phyloP scores from a whole-genome alignment of 2,797 vertebrate genomes.

The Cirrhinus molitorella region DNA sequence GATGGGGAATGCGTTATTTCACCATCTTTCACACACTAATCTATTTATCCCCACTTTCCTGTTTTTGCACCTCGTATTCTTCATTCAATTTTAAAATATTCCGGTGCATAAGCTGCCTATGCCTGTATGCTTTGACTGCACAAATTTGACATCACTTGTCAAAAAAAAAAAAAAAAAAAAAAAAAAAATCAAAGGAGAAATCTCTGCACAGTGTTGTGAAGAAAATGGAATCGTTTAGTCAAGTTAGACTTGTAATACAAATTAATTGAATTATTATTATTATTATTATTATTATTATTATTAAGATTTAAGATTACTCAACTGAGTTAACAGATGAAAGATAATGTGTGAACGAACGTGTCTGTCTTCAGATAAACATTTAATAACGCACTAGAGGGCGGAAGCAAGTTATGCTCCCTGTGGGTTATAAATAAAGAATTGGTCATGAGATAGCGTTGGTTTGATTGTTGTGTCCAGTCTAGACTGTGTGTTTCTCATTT shows the following conservation, averaged over 20 bases:
- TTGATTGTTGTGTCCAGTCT: conserved; percentile 79
- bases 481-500: conserved; percentile 52
- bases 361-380: not conserved
- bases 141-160: conserved; percentile 20
- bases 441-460: too few relatives aligned
- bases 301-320: not conserved
- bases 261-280: not conserved
- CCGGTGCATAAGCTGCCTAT: not conserved
- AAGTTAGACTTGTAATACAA: not conserved
- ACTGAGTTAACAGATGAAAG: not conserved
- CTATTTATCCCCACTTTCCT: conserved; percentile 71
- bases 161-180: not conserved
- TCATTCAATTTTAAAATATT: conserved; percentile 65
- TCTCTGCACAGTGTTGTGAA: not conserved
- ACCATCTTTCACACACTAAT: conserved; percentile 69
- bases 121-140: not conserved
- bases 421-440: conserved; percentile 64
- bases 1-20: conserved; percentile 76
- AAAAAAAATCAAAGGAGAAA: not conserved
- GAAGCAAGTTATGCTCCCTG: conserved; percentile 70
- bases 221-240: not conserved
- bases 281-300: too few relatives aligned
- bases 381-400: conserved; percentile 48
- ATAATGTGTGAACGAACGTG: not conserved
- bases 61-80: conserved; percentile 48